A percentile compares a stretch with the other conserved stretches of the same genome.
Evolutionary conservation across 2,888 invertebrate species (phyloP).

Genomic region (Cataglyphis rosenhaueri): DNA sequence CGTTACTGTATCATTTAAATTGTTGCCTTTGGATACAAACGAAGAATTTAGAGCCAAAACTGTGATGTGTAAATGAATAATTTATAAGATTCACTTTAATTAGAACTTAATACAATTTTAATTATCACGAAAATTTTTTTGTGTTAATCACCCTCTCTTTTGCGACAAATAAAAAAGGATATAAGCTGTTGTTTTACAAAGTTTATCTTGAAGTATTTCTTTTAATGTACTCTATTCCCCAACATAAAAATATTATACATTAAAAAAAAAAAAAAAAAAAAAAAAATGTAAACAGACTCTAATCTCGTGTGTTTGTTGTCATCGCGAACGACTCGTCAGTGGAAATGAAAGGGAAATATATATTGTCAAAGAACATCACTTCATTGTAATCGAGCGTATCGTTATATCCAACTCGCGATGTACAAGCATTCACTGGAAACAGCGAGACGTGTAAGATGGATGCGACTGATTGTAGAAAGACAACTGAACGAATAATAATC

Average conservation of each 20-base stretch:
- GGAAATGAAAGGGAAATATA: not conserved
- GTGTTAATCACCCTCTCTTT: not conserved
- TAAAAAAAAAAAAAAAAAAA: not conserved
- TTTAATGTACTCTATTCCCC: not conserved
- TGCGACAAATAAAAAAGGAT: not conserved
- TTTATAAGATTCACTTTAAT: not conserved
- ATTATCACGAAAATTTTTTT: not conserved
- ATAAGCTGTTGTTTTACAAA: not conserved
- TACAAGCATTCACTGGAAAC: not conserved
- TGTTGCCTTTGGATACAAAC: not conserved
- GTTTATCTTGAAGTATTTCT: not conserved
- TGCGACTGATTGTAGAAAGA: conserved; percentile 8
- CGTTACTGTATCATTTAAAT: not conserved
- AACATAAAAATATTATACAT: not conserved
- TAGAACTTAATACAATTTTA: not conserved
- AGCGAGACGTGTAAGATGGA: conserved; percentile 46
- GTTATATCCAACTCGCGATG: not conserved
- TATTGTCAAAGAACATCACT: conserved; percentile 14
- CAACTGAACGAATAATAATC: conserved; percentile 22
- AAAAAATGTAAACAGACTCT: not conserved
- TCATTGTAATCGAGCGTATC: conserved; percentile 25
- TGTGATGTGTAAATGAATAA: not conserved
- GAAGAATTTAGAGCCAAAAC: not conserved
- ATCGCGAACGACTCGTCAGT: conserved; percentile 11
- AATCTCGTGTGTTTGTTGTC: not conserved